Evolutionary conservation across 2,113 vertebrate genomes (phyloP), one percentile per base, ranked within the genome.

Genomic region (Caracal caracal): DNA sequence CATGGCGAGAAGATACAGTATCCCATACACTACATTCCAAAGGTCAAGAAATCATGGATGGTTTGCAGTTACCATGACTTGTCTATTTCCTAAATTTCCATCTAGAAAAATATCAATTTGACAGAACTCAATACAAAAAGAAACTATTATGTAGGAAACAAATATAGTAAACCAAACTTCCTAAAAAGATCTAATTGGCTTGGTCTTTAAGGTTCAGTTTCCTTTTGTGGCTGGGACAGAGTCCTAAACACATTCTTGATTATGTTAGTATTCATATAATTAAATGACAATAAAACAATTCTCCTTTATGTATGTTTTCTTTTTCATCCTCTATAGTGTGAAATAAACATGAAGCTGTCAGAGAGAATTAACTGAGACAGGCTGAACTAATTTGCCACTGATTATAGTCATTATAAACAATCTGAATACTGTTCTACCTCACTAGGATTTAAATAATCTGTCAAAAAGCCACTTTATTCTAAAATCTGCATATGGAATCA

Each of bases 261-360:
- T 6, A 12, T 73, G 20, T 61, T 87, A 73, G 88, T 88, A 95
- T 79, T 89, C 59, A 79, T 19, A 47, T 89, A 93, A 90, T 89
- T 96, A 96, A 92, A 83, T 95, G 11, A 90, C 17, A 96, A 84
- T 63, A 81, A 65, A 95, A 76, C 43, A 96, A 92, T 87, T 93
- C 35, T 88, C 43, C 43, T 93, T 93, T 47, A 83, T 82, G 78
- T 4, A 6, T 75, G 35, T 76, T 93, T 90, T 88, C 79, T 66
- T 82, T 86, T 79, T 78, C 85, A 68, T 68, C 47, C 37, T 90
- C 80, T 90, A 17, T 13, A 10, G 63, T 82, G 71, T 96, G 81
- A 96, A 87, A 92, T 94, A 97, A 95, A 95, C 95, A 97, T 90
- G 89, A 96, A 95, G 83, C 84, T 97, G 90, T 98, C 95, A 95